Conservation (phyloP, 92 coral and sea anemone species). For the Bergia puertoricense region DNA sequence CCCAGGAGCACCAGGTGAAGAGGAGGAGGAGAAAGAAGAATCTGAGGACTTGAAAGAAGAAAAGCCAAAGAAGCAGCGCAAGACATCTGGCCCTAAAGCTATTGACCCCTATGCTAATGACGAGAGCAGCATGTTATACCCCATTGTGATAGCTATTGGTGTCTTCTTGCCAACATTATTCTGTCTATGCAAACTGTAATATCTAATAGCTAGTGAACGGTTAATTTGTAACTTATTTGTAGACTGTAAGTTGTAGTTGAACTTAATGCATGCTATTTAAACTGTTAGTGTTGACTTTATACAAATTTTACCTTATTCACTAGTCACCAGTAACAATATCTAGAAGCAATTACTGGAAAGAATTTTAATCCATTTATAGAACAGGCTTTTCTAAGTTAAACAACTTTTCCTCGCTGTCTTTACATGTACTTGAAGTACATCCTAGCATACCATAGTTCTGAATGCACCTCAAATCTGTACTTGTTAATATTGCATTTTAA, state of each 20-base stretch:
- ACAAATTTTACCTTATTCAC: background rate
- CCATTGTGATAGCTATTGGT: constrained; percentile 90
- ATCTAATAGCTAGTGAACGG: background rate
- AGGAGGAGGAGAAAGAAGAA: constrained; percentile 79
- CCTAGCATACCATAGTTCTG: too few relatives aligned
- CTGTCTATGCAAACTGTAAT: constrained; percentile 91
- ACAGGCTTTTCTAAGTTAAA: too few relatives aligned
- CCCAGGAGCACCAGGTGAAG: constrained; percentile 73
- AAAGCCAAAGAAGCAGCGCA: constrained; percentile 84
- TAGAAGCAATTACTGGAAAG: too few relatives aligned
- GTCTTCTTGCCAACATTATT: constrained; percentile 95
- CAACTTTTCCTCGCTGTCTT: too few relatives aligned
- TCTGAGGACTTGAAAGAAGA: constrained; percentile 74
- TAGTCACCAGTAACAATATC: background rate
- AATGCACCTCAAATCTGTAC: too few relatives aligned
- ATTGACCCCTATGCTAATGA: constrained; percentile 95
- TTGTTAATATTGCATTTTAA: too few relatives aligned
- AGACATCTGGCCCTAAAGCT: constrained; percentile 91
- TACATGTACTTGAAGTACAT: too few relatives aligned
- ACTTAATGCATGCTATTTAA: constrained; percentile 16
- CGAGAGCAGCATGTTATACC: constrained; percentile 93
- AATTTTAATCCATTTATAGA: too few relatives aligned
- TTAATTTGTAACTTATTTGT: constrained; percentile 30
- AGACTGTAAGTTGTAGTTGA: background rate
- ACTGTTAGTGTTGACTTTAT: background rate